A percentile compares a stretch with the other conserved stretches of the same genome.
Conservation (phyloP, 2,797 vertebrate species). For the Coregonus sp. region DNA sequence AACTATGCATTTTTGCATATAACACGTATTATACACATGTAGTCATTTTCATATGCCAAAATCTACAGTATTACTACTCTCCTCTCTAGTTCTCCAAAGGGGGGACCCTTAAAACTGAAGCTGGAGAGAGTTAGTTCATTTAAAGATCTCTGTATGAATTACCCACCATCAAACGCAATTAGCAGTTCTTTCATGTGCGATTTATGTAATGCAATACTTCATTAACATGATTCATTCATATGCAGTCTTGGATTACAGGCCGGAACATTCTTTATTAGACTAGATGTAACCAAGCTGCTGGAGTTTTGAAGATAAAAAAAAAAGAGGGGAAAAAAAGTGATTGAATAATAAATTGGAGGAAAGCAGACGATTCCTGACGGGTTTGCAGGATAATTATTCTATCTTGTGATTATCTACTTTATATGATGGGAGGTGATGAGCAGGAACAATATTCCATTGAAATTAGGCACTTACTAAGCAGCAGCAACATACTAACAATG, state of each 20-base stretch:
- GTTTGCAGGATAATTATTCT: conserved; percentile 98
- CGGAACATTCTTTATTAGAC: conserved; percentile 97
- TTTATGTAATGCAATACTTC: conserved; percentile 99
- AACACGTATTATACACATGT: conserved; percentile 64
- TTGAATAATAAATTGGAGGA: conserved; percentile 94
- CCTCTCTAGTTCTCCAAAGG: conserved; percentile 75
- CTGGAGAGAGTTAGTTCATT: conserved; percentile 84
- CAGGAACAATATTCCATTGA: conserved; percentile 78
- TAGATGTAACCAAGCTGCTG: conserved; percentile 94
- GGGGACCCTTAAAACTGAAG: conserved; percentile 83
- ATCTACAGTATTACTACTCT: conserved; percentile 64
- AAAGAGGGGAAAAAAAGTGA: conserved; percentile 56
- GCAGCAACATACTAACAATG: conserved; percentile 75
- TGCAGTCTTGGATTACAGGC: conserved; percentile 96
- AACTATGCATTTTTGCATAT: conserved; percentile 69
- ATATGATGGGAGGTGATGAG: conserved; percentile 86
- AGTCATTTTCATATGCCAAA: conserved; percentile 72
- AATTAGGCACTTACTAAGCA: conserved; percentile 81
- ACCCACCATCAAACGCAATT: conserved; percentile 99
- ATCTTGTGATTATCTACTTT: conserved; percentile 95
- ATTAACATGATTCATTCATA: conserved; percentile 99
- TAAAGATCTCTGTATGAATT: conserved; percentile 96
- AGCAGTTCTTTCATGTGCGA: conserved; percentile 98
- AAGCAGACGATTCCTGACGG: conserved; percentile 92
- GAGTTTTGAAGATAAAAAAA: conserved; percentile 86